A percentile compares a stretch with the other conserved stretches of the same genome.
Evolutionary conservation across 2,113 vertebrate genomes (phyloP).

Genomic region (Silurus asotus): DNA sequence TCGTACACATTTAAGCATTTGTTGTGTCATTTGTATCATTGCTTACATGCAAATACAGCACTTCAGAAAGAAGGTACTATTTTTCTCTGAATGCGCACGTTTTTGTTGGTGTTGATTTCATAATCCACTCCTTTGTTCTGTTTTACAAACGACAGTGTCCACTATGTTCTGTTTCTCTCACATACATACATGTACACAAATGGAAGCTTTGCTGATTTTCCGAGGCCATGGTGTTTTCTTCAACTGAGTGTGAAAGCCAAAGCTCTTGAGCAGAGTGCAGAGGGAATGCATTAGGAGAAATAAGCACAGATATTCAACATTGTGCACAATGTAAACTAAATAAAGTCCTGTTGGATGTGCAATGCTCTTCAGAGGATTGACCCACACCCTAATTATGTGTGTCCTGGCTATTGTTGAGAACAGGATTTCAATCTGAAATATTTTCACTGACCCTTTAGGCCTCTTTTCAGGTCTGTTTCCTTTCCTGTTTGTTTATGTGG

Average conservation of each 20-base stretch:
- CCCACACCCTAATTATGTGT: slow-evolving; percentile 32
- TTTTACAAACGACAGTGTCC: slow-evolving; percentile 56
- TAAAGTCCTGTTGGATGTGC: slow-evolving; percentile 52
- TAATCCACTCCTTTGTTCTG: slow-evolving; percentile 54
- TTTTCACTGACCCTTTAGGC: slow-evolving; percentile 46
- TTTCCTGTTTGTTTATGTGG: slow-evolving; percentile 14
- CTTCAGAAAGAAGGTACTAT: neutral
- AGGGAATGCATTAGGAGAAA: slow-evolving; percentile 60
- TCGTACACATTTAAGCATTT: slow-evolving; percentile 24
- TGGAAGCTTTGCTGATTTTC: slow-evolving; percentile 44
- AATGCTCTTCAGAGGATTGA: slow-evolving; percentile 21
- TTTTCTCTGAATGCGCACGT: slow-evolving; percentile 17
- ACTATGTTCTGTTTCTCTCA: slow-evolving; percentile 33
- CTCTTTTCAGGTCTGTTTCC: slow-evolving; percentile 53
- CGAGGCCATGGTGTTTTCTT: slow-evolving; percentile 45
- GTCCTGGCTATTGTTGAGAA: slow-evolving; percentile 61
- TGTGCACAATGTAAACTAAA: slow-evolving; percentile 45
- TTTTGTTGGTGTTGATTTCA: slow-evolving; percentile 25
- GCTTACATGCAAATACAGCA: neutral
- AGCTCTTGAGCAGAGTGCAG: slow-evolving; percentile 43
- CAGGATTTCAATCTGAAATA: slow-evolving; percentile 61
- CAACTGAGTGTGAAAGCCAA: slow-evolving; percentile 60
- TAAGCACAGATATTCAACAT: slow-evolving; percentile 56
- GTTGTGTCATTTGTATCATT: slow-evolving; percentile 7
- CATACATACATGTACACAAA: slow-evolving; percentile 7